phyloP scores from a whole-genome alignment of 2,888 invertebrate species.

The Elegia similella region DNA sequence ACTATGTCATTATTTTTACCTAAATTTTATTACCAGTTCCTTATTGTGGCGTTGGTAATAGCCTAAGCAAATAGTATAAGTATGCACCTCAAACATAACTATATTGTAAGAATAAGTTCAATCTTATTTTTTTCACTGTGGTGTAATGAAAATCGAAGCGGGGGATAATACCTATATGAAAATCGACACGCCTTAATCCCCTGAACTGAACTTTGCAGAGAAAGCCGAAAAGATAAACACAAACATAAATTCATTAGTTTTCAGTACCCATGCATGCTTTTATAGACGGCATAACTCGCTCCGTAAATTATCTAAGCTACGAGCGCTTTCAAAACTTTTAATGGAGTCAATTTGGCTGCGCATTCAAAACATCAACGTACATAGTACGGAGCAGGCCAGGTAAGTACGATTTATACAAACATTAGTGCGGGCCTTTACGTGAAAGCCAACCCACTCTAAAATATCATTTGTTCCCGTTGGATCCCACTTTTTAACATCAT shows the following conservation, averaged over 20 bases:
- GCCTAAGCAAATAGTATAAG: too few relatives aligned
- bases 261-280: slow-evolving; percentile 62
- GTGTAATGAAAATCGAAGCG: too few relatives aligned
- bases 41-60: too few relatives aligned
- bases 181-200: background rate
- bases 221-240: slow-evolving; percentile 45
- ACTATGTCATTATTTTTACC: too few relatives aligned
- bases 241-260: slow-evolving; percentile 68
- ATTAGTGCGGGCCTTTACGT: slow-evolving; percentile 52
- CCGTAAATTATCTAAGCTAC: slow-evolving; percentile 77
- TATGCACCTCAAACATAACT: too few relatives aligned
- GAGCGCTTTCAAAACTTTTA: slow-evolving; percentile 79
- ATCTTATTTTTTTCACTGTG: too few relatives aligned
- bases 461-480: background rate
- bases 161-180: too few relatives aligned
- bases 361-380: slow-evolving; percentile 73
- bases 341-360: slow-evolving; percentile 78
- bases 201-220: slow-evolving; percentile 19
- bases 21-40: too few relatives aligned
- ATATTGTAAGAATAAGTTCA: too few relatives aligned
- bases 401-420: slow-evolving; percentile 69
- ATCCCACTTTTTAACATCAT: too few relatives aligned
- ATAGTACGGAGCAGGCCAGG: slow-evolving; percentile 48
- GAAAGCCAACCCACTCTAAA: slow-evolving; percentile 38
- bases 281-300: slow-evolving; percentile 72